A percentile compares a stretch with the other conserved stretches of the same genome.
These are phyloP conservation scores for Amphiura filiformis DNA, from an alignment of 35 echinoderm and acorn worm genomes.

Conservation along the genomic window DNA sequence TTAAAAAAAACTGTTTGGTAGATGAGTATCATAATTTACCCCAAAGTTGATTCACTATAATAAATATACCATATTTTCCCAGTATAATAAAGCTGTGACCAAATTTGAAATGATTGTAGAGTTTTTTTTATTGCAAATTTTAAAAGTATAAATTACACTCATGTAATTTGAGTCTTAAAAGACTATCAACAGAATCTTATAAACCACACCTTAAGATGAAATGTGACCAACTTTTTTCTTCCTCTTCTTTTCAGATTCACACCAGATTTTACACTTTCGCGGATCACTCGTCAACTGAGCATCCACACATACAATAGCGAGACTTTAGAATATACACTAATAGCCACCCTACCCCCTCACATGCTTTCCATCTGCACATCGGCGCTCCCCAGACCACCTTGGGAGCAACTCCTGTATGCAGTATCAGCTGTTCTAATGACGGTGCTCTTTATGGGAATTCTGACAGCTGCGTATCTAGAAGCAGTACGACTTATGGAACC, in stretches of 20 bases:
- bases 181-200: too few species aligned
- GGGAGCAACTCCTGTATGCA: constrained; percentile 78
- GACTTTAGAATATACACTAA: constrained; percentile 78
- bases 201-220: too few species aligned
- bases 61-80: too few species aligned
- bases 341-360: constrained; percentile 90
- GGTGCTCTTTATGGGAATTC: constrained; percentile 71
- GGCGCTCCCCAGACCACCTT: constrained; percentile 83
- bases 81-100: too few species aligned
- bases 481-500: constrained; percentile 76
- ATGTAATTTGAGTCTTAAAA: too few species aligned
- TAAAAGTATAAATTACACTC: neutral
- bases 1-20: too few species aligned
- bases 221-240: neutral
- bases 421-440: constrained; percentile 66
- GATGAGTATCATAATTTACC: too few species aligned
- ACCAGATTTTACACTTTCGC: constrained; percentile 86
- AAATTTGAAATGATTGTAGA: neutral
- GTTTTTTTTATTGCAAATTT: neutral
- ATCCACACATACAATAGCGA: constrained; percentile 64
- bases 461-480: constrained; percentile 84
- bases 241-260: constrained; percentile 70
- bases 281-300: constrained; percentile 71
- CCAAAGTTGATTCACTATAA: too few species aligned
- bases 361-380: constrained; percentile 79